Evolutionary conservation across 1,140 invertebrate genomes (phyloP).

Genomic region (Drosophila gunungcola): DNA sequence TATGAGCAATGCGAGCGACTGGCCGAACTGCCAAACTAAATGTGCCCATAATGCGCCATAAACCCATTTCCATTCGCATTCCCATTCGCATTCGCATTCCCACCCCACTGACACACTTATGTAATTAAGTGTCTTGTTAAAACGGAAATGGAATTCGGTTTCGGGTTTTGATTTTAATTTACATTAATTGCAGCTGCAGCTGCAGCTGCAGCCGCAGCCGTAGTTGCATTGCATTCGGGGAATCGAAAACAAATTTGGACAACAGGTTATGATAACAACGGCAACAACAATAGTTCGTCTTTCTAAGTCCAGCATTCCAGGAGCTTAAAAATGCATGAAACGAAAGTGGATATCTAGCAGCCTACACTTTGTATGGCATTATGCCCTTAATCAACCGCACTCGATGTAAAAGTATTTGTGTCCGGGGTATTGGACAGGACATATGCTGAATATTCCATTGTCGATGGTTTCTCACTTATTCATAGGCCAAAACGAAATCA

Average conservation of each 20-base stretch:
- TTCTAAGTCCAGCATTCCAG: not conserved
- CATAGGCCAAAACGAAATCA: constrained; percentile 36
- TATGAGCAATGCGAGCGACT: constrained; percentile 71
- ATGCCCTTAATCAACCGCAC: constrained; percentile 41
- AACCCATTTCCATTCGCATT: not conserved
- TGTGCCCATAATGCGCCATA: constrained; percentile 47
- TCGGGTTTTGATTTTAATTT: constrained; percentile 78
- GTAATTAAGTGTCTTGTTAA: constrained; percentile 76
- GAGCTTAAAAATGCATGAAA: constrained; percentile 62
- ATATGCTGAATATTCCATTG: constrained; percentile 33
- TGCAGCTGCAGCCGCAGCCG: constrained; percentile 15
- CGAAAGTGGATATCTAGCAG: not conserved
- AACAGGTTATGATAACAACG: constrained; percentile 9
- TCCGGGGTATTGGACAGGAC: constrained; percentile 20
- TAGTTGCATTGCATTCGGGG: constrained; percentile 26
- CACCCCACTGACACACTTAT: constrained; percentile 62
- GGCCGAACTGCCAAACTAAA: constrained; percentile 36
- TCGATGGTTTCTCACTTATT: constrained; percentile 27
- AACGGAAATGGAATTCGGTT: constrained; percentile 80
- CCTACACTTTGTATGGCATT: not conserved
- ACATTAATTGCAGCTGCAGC: constrained; percentile 71
- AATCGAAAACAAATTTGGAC: constrained; percentile 17
- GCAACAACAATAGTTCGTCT: not conserved
- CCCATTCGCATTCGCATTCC: not conserved
- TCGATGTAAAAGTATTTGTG: not conserved